Conservation (phyloP, 2,888 invertebrate species). For the Nomada goodeniana region DNA sequence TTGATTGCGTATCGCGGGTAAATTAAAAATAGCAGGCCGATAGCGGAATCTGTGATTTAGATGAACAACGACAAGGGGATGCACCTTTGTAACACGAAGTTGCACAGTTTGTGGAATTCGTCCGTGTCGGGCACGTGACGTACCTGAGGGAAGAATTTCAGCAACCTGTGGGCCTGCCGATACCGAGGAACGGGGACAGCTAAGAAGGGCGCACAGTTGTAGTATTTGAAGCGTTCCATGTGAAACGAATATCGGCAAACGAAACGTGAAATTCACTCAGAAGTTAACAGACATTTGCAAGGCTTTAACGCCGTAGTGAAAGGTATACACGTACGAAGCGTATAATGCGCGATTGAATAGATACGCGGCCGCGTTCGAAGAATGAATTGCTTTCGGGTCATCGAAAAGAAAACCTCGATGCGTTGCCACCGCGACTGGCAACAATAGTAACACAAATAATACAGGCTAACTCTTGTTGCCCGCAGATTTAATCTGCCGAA, state of each 20-base stretch:
- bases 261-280: conserved; percentile 3
- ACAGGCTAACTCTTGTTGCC: conserved; percentile 47
- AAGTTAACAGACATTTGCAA: neutral
- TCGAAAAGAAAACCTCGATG: conserved; percentile 54
- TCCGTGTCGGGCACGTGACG: conserved; percentile 50
- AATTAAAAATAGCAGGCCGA: too few species aligned
- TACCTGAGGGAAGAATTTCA: conserved; percentile 62
- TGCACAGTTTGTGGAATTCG: conserved; percentile 5
- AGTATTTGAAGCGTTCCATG: neutral
- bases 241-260: neutral
- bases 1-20: too few species aligned
- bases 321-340: neutral
- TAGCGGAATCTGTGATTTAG: too few species aligned
- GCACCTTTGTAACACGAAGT: too few species aligned
- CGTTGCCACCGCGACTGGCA: conserved; percentile 18
- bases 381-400: conserved; percentile 61
- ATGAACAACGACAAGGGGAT: neutral
- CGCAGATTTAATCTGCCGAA: conserved; percentile 70
- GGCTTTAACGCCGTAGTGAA: neutral
- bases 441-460: conserved; percentile 64
- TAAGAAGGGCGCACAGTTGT: neutral
- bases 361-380: conserved; percentile 57
- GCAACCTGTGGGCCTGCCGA: conserved; percentile 31
- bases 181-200: conserved; percentile 17
- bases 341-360: conserved; percentile 44